These are phyloP conservation scores for Onthophagus sagittarius DNA, from an alignment of 2,888 invertebrate genomes.

Conservation along the genomic window DNA sequence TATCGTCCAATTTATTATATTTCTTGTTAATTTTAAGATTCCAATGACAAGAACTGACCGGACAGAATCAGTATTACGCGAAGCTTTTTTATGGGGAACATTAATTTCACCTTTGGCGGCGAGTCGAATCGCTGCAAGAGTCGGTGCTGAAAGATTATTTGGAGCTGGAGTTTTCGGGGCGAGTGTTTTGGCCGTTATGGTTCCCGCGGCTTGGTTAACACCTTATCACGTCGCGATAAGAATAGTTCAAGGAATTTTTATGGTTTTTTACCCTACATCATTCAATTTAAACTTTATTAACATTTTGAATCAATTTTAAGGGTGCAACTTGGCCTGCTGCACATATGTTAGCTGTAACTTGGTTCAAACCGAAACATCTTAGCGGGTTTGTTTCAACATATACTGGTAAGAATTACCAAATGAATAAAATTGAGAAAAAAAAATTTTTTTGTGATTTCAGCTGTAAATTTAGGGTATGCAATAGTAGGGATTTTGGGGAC, in stretches of 20 bases:
- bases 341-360: slow-evolving; percentile 57
- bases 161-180: slow-evolving; percentile 55
- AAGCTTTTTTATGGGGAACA: slow-evolving; percentile 58
- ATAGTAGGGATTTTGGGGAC: slow-evolving; percentile 55
- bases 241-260: slow-evolving; percentile 55
- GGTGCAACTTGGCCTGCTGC: slow-evolving; percentile 59
- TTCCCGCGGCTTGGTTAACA: slow-evolving; percentile 57
- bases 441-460: slow-evolving; percentile 38
- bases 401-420: slow-evolving; percentile 45
- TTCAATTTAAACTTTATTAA: background rate
- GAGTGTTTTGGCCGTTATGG: slow-evolving; percentile 53
- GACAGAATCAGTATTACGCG: slow-evolving; percentile 54
- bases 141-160: slow-evolving; percentile 55
- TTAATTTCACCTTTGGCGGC: slow-evolving; percentile 55
- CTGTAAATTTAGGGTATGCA: slow-evolving; percentile 56
- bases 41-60: slow-evolving; percentile 54
- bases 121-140: slow-evolving; percentile 54
- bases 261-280: slow-evolving; percentile 40
- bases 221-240: slow-evolving; percentile 55
- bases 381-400: slow-evolving; percentile 57
- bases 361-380: slow-evolving; percentile 56
- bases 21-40: slow-evolving; percentile 37
- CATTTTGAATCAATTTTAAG: slow-evolving; percentile 34
- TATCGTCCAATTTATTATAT: no score
- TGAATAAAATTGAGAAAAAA: background rate